Base-by-base conservation (phyloP, 37 sponge, comb jelly and placozoan genomes). In the Axinella damicornis region DNA sequence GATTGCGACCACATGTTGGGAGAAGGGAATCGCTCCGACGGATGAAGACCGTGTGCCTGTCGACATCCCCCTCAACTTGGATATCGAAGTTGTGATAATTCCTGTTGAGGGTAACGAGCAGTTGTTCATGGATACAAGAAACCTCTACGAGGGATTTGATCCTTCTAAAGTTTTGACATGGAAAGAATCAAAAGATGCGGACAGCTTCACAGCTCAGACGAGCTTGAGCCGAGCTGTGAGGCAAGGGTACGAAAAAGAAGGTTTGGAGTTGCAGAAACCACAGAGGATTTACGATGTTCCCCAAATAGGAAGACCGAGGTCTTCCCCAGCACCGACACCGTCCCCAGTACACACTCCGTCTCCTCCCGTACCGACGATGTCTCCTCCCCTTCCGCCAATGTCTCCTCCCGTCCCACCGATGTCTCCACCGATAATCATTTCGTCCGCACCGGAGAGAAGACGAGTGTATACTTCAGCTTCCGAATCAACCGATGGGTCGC, bases 31-130 rank as follows among this genome's bases (percentile, higher is more conserved):
- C 11, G 69, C 75, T 5, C 21, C 5, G 0, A 41, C 40, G 21
- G 28, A 20, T 15, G 78, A 57, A 11, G 38, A 74, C 5, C 17
- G 18, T 0, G 57, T 39, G 6, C 74, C 82, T 40, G 60, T 88
- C 15, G 67, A 59, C 57, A 80, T 80, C n/a, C 81, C 81, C 0
- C n/a, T 80, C 1, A 57, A 68, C 0, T 9, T 65, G 69, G 66
- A 80, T 0, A 69, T 88, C 33, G 68, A 81, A 60, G 76, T 84
- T 2, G 24, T 80, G 15, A 57, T 69, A 5, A 57, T 80, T 12
- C 38, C 74, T 31, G 21, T 39, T 0, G 73, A 74, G 9, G 35
- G 36, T 0, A 65, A 65, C 21, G 80, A 86, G 13, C 31, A 38
- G 15, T 73, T 86, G 16, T 86, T 79, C 34, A 33, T 63, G 28